These are phyloP conservation scores for Phortica magna DNA, from an alignment of 2,888 invertebrate genomes.

Conservation along the genomic window DNA sequence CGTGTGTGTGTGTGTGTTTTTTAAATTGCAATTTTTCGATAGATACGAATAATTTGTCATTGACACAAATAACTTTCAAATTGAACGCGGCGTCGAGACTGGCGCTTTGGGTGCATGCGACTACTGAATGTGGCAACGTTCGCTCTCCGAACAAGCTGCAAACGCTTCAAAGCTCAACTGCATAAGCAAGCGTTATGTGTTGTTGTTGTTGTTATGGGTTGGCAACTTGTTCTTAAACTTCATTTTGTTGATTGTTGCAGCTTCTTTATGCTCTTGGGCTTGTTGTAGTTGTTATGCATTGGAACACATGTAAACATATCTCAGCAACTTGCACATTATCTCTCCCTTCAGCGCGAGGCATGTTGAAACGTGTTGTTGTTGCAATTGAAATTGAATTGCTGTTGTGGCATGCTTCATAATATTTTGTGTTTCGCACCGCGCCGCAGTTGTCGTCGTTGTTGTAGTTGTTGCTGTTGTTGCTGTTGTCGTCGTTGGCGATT, in stretches of 20 bases:
- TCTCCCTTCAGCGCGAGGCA: background rate
- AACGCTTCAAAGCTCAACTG: background rate
- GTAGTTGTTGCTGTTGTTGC: conserved; percentile 26
- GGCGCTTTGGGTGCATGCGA: background rate
- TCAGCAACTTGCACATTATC: conserved; percentile 5
- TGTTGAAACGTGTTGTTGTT: background rate
- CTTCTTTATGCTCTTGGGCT: background rate
- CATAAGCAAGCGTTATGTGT: background rate
- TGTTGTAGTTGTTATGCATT: background rate
- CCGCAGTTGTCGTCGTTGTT: conserved; percentile 40
- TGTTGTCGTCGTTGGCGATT: conserved; percentile 7
- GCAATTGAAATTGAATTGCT: conserved; percentile 23
- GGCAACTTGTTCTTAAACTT: too few species aligned
- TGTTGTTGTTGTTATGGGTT: conserved; percentile 37
- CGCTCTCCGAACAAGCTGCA: background rate
- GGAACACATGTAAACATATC: background rate
- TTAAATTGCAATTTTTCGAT: conserved; percentile 68
- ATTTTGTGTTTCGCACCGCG: conserved; percentile 17
- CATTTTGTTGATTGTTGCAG: background rate
- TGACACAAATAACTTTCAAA: conserved; percentile 72
- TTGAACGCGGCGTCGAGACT: conserved; percentile 55
- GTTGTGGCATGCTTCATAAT: conserved; percentile 30
- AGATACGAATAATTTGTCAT: conserved; percentile 72
- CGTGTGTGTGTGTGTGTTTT: conserved; percentile 16
- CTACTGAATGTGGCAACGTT: conserved; percentile 2